Conservation (phyloP, 2,888 invertebrate species). For the Zaprionus lineosus region DNA sequence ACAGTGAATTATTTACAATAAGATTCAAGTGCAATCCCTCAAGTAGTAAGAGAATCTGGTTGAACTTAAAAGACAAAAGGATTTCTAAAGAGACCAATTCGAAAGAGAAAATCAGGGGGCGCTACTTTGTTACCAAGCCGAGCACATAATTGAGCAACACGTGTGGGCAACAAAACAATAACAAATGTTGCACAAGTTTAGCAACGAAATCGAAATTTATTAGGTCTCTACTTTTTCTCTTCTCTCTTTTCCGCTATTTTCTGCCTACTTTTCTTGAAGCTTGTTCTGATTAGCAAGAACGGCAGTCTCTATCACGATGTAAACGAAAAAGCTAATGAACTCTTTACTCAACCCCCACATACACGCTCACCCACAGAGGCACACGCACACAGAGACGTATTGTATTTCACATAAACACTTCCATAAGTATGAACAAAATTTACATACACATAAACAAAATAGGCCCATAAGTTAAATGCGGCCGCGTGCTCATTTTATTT, state of each 20-base stretch:
- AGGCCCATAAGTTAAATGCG: constrained; percentile 14
- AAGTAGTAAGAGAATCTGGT: no score
- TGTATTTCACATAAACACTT: no score
- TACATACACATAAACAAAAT: neutral
- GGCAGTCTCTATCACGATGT: neutral
- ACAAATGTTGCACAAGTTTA: neutral
- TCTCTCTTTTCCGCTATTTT: constrained; percentile 36
- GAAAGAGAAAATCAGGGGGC: neutral
- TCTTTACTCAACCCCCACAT: constrained; percentile 26
- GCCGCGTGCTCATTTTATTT: constrained; percentile 44
- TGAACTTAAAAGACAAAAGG: no score
- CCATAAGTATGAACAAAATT: no score
- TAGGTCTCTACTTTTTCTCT: constrained; percentile 13
- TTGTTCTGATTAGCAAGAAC: constrained; percentile 69
- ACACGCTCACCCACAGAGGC: neutral
- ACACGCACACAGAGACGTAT: neutral
- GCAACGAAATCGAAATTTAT: constrained; percentile 33
- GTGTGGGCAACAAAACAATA: constrained; percentile 8
- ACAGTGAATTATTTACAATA: no score
- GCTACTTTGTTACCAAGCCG: neutral
- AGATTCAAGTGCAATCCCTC: no score
- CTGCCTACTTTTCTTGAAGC: constrained; percentile 45
- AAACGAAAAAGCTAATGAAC: constrained; percentile 59
- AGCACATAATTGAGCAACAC: constrained; percentile 5
- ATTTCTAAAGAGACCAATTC: no score